Evolutionary conservation across 2,113 vertebrate species (phyloP).

Genomic region (Sinosuthora webbiana): DNA sequence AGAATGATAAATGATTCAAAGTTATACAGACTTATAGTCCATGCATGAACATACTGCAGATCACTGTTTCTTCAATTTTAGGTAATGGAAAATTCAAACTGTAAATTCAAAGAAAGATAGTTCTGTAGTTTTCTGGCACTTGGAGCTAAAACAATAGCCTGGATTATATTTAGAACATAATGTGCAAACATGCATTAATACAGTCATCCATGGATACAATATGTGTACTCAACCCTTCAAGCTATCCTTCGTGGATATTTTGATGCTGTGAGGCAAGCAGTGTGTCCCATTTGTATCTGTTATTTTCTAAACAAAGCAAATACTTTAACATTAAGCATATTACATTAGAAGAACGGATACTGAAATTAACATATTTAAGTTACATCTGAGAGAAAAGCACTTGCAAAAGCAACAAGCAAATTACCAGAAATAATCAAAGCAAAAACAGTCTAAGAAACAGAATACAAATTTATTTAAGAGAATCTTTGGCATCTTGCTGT

Average conservation of each 20-base stretch:
- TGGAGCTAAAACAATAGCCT: neutral
- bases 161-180: neutral
- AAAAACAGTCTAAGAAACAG: slow-evolving; percentile 44
- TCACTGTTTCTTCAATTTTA: neutral
- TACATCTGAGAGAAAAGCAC: neutral
- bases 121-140: neutral
- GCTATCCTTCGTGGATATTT: neutral
- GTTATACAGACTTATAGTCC: neutral
- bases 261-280: neutral
- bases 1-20: neutral
- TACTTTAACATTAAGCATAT: neutral
- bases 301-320: neutral
- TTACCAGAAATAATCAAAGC: slow-evolving; percentile 34
- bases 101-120: neutral
- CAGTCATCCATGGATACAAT: neutral
- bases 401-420: slow-evolving; percentile 33
- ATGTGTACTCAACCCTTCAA: neutral
- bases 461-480: slow-evolving; percentile 37
- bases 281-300: neutral
- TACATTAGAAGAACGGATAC: neutral
- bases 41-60: neutral
- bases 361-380: neutral
- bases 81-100: neutral
- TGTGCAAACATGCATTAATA: neutral
- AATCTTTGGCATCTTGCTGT: slow-evolving; percentile 3